Base-by-base conservation (phyloP, 2,888 invertebrate genomes). In the Agrilus mali region DNA sequence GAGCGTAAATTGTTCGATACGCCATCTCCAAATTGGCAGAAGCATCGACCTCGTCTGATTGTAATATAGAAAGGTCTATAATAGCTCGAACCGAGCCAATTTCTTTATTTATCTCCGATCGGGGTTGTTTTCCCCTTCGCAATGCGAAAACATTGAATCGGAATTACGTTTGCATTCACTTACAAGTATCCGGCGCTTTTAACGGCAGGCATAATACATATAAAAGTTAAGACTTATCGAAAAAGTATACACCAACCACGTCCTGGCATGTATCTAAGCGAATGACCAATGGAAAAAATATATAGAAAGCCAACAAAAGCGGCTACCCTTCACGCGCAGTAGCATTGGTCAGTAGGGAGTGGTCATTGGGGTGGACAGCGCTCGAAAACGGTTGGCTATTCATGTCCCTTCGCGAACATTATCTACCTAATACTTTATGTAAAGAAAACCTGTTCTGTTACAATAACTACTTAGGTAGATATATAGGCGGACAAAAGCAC, bases 271-370 rank as follows among this genome's bases (percentile, higher is more conserved):
- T 50, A 47, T 42, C 42, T 43, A 33, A 37, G 20, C 22, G 15
- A 22, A 8, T 27, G 27, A 38, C 48, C 47, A 47, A 49, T 49
- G 40, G 44, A 41, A 42, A 31, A 45, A 44, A 42, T 45, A 40
- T 42, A 44, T 41, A 10, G 27, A 27, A 27, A 27, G 27, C 8
- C 4, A 27, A 27, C 27, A 27, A 27, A 27, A 27, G 27, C 27
- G 8, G 40, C 48, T 46, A 53, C 51, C 49, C 48, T 43, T 27
- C 36, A 38, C 52, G 56, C 59, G 60, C 57, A 56, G 46, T 51
- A 53, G 51, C 54, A 60, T 59, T 65, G 65, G 66, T 63, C 64
- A 64, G 51, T 56, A 49, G 61, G 63, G 64, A 56, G 63, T 64
- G 66, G 66, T 65, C 65, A 66, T 55, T 51, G 56, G 60, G 62